phyloP scores from a whole-genome alignment of 2,888 invertebrate species.

The Camptogramma bilineatum region DNA sequence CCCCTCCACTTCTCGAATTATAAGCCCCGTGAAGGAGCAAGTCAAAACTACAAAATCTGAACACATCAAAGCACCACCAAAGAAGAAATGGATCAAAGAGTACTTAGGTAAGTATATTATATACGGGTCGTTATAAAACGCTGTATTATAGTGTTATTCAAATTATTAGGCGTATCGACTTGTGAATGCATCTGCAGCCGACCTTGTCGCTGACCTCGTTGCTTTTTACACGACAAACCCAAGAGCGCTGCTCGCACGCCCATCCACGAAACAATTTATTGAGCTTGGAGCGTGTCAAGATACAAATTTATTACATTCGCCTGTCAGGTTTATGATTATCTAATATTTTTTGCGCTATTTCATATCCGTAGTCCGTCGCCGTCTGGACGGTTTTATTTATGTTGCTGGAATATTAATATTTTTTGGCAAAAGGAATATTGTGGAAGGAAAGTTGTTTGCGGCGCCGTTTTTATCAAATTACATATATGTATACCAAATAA shows the following conservation, averaged over 20 bases:
- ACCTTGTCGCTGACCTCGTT: slow-evolving; percentile 61
- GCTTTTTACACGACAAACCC: slow-evolving; percentile 62
- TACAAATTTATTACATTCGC: slow-evolving; percentile 32
- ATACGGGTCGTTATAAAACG: background rate
- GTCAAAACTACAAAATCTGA: slow-evolving; percentile 57
- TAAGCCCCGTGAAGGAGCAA: slow-evolving; percentile 57
- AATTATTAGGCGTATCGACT: slow-evolving; percentile 38
- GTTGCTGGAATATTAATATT: slow-evolving; percentile 11
- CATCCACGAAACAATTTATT: slow-evolving; percentile 41
- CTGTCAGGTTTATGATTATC: slow-evolving; percentile 31
- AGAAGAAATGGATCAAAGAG: slow-evolving; percentile 91
- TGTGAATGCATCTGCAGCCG: slow-evolving; percentile 55
- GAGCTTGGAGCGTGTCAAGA: slow-evolving; percentile 25
- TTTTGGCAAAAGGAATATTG: slow-evolving; percentile 16
- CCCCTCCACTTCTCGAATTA: slow-evolving; percentile 57
- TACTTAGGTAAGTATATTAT: slow-evolving; percentile 85
- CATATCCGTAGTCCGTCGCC: slow-evolving; percentile 26
- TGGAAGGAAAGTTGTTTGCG: slow-evolving; percentile 9
- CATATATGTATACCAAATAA: background rate
- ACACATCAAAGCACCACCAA: slow-evolving; percentile 85
- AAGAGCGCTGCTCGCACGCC: slow-evolving; percentile 54
- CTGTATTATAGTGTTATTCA: slow-evolving; percentile 7
- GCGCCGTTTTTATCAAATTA: background rate
- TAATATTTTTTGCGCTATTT: slow-evolving; percentile 28
- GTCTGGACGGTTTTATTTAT: slow-evolving; percentile 17